Evolutionary conservation across 1,140 invertebrate species (phyloP), one percentile per base, ranked within the genome.

Genomic region (Cotesia vestalis): DNA sequence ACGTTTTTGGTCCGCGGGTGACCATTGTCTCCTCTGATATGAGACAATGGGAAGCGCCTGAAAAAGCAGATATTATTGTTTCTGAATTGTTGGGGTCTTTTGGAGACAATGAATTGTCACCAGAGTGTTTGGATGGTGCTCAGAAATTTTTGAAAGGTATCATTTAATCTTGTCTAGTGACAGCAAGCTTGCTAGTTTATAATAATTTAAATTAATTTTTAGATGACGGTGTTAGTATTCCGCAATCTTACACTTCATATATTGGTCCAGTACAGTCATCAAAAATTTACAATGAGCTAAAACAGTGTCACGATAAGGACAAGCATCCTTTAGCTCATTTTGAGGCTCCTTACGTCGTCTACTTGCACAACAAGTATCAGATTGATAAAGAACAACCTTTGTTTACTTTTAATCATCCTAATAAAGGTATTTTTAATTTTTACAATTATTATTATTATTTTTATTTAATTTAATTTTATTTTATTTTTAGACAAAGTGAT

Each of bases 61-160:
- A 95, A 78, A 91, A 93, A 79, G 96, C 97, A 1, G 98, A 99
- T 86, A 97, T 99, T 74, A 86, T 99, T 38, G 94, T 99, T 1
- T 99, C 97, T 8, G 98, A 99, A 88, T 88, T 99, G 14, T 88
- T 99, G 6, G 93, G 98, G 4, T 99, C 98, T 8, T 99, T 99
- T 89, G 97, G 97, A 17, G 98, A 99, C 84, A 99, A 99, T 86
- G 98, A 99, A 88, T 89, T 99, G 1, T 98, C 96, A 1, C 98
- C 98, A 0, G 98, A 99, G 86, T 99, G 98, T 88, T 89, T 99
- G 11, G 97, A 99, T 89, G 97, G 97, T 4, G 96, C 96, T 11
- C 92, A 96, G 78, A 90, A 92, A 55, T 94, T 97, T 76, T 85
- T 99, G 0, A 97, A 95, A 89, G 90, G 92, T 92, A 17, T 17